A percentile compares a stretch with the other conserved stretches of the same genome.
These are phyloP conservation scores for Conger conger DNA, from an alignment of 2,113 vertebrate species.

Conservation along the genomic window DNA sequence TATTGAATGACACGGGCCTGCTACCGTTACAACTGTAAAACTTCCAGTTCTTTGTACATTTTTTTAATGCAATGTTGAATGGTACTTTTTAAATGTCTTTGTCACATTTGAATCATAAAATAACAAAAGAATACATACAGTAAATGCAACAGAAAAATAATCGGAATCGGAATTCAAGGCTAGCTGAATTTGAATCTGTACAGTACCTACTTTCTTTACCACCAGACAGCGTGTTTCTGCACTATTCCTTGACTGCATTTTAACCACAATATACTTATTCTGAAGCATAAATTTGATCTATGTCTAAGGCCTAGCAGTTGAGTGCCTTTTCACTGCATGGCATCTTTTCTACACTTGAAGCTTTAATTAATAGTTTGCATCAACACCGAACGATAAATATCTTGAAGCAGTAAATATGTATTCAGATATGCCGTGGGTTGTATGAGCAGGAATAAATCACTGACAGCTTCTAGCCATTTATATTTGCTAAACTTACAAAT, in stretches of 20 bases:
- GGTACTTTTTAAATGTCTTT: background rate
- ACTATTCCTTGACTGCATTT: background rate
- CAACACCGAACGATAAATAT: slow-evolving; percentile 23
- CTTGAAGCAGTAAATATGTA: slow-evolving; percentile 22
- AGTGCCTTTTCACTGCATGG: slow-evolving; percentile 18
- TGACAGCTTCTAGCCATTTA: slow-evolving; percentile 23
- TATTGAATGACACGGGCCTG: background rate
- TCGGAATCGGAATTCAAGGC: slow-evolving; percentile 52
- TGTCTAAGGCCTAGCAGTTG: background rate
- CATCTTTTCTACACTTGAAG: slow-evolving; percentile 11
- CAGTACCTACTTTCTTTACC: background rate
- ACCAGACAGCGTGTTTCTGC: background rate
- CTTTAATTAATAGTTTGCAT: slow-evolving; percentile 34
- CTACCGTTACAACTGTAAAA: background rate
- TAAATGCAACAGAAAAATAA: background rate
- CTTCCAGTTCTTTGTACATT: background rate
- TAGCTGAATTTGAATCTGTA: slow-evolving; percentile 60
- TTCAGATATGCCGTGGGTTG: slow-evolving; percentile 24
- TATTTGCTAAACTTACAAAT: slow-evolving; percentile 28
- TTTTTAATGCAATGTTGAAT: background rate
- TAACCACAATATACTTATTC: background rate
- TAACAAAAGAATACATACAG: background rate
- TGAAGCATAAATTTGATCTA: background rate
- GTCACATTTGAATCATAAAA: background rate
- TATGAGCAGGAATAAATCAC: slow-evolving; percentile 11